Conservation (phyloP, 2,888 invertebrate species). For the Galerucella nymphaeae region DNA sequence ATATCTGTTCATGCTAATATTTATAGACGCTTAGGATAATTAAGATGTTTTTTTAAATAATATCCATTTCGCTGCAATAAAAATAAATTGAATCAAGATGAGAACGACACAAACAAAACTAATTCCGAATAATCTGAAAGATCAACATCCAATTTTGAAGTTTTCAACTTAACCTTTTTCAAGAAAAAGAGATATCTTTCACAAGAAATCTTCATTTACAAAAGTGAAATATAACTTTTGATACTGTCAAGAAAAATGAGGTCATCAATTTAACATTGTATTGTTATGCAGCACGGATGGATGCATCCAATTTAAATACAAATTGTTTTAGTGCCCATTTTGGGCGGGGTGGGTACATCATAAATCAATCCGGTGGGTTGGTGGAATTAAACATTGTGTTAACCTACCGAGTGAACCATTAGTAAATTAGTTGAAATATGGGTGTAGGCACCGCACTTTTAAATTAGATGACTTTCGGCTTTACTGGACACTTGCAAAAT, state of each 20-base stretch:
- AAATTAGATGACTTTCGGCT: neutral
- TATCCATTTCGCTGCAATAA: neutral
- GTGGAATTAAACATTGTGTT: neutral
- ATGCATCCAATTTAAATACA: slow-evolving; percentile 11
- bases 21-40: no score
- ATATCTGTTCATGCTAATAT: no score
- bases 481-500: neutral
- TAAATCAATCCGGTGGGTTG: slow-evolving; percentile 2
- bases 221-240: neutral
- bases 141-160: neutral
- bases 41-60: neutral
- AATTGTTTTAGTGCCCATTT: slow-evolving; percentile 9
- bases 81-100: neutral
- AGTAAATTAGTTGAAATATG: slow-evolving; percentile 2
- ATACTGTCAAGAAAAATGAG: slow-evolving; percentile 4
- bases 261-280: slow-evolving; percentile 5
- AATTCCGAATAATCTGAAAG: neutral
- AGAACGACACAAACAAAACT: neutral
- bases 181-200: neutral
- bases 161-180: neutral
- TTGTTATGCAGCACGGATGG: slow-evolving; percentile 4
- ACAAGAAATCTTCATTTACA: neutral
- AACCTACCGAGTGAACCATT: slow-evolving; percentile 3
- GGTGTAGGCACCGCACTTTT: neutral
- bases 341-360: neutral